Evolutionary conservation across 2,888 invertebrate species (phyloP).

Genomic region (Quadroppia sp.): DNA sequence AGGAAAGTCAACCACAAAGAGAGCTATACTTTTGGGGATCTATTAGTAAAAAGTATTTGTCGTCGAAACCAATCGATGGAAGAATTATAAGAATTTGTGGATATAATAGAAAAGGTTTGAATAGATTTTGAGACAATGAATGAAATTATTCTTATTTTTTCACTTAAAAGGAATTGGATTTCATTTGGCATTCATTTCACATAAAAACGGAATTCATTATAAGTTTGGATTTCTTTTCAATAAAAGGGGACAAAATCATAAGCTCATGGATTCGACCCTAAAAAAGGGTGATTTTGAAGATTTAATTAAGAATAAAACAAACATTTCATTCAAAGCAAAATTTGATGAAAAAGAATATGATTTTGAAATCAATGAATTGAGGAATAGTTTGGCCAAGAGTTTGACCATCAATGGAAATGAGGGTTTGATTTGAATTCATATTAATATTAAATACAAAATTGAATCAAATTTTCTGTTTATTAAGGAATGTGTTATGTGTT

Average conservation of each 20-base stretch:
- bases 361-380: constrained; percentile 2
- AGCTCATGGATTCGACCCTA: neutral
- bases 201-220: neutral
- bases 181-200: neutral
- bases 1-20: constrained; percentile 23
- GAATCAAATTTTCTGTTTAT: neutral
- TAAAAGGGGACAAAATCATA: neutral
- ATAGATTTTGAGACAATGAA: neutral
- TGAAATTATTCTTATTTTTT: neutral
- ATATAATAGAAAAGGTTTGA: constrained; percentile 34
- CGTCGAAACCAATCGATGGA: neutral
- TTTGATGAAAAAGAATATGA: constrained; percentile 24
- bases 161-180: constrained; percentile 24
- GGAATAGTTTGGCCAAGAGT: constrained; percentile 1
- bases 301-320: neutral
- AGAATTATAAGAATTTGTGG: constrained; percentile 32
- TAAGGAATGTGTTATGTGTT: constrained; percentile 17
- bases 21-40: constrained; percentile 32
- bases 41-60: constrained; percentile 19
- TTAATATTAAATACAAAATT: neutral
- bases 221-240: constrained; percentile 18
- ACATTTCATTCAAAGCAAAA: neutral
- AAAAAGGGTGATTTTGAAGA: neutral
- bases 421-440: neutral
- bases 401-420: constrained; percentile 18